Percentiles rank a stretch among this genome's conserved stretches.
Conservation (phyloP, 2,797 vertebrate species). For the Argentina silus region DNA sequence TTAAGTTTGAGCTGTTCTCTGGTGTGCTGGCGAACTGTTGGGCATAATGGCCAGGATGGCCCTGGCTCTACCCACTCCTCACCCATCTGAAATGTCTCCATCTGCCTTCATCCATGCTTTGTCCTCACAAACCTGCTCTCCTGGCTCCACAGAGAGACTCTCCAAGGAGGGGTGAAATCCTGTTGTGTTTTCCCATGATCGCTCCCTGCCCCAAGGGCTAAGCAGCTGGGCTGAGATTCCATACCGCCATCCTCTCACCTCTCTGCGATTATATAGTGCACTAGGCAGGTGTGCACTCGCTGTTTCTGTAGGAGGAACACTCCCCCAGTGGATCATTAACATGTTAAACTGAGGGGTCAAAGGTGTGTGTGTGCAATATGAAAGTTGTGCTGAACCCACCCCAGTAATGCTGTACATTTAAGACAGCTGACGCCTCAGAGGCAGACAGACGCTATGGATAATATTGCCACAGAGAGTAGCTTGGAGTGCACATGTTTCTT, state of each 20-base stretch:
- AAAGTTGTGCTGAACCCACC: constrained; percentile 27
- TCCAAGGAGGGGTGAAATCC: constrained; percentile 16
- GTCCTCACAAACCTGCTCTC: not conserved
- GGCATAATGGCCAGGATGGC: not conserved
- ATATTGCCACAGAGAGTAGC: constrained; percentile 8
- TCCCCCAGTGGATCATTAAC: not conserved
- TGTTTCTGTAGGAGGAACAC: constrained; percentile 2
- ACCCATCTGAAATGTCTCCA: not conserved
- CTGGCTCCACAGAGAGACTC: not conserved
- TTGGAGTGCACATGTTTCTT: constrained; percentile 42
- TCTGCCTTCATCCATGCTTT: not conserved
- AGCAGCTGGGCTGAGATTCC: constrained; percentile 27
- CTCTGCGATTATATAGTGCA: not conserved
- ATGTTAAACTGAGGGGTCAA: constrained; percentile 5
- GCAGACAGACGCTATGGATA: not conserved
- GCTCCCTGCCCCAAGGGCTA: not conserved
- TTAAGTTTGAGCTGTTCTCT: not conserved
- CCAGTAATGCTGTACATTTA: constrained; percentile 50
- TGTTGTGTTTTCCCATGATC: constrained; percentile 40
- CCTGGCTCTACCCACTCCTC: not conserved
- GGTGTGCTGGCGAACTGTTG: not conserved
- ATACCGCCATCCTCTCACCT: constrained; percentile 25
- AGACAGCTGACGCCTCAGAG: too few relatives aligned
- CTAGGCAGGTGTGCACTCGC: constrained; percentile 5
- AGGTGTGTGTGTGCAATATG: constrained; percentile 25